Percentiles rank a stretch among this genome's conserved stretches.
These are phyloP conservation scores for Thymelicus lineola DNA, from an alignment of 2,888 invertebrate species.

Conservation along the genomic window DNA sequence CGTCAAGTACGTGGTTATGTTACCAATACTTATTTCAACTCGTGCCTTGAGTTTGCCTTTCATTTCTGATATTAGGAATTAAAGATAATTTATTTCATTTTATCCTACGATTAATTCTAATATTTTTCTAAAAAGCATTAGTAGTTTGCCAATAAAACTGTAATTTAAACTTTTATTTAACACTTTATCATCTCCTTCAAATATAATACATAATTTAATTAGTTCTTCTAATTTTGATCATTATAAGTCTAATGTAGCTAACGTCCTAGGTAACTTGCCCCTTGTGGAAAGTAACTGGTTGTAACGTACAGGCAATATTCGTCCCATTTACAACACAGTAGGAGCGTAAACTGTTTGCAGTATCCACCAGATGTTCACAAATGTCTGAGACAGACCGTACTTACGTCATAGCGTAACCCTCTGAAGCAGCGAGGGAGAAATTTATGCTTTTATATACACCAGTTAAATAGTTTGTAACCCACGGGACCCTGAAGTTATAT, in stretches of 20 bases:
- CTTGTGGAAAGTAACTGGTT: conserved; percentile 1
- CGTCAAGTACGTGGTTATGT: too few relatives aligned
- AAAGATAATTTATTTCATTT: too few relatives aligned
- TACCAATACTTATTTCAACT: too few relatives aligned
- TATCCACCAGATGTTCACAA: conserved; percentile 19
- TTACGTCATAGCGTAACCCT: conserved; percentile 40
- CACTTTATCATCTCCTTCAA: too few relatives aligned
- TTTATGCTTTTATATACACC: conserved; percentile 49
- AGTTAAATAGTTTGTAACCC: conserved; percentile 51
- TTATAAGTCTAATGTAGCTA: conserved; percentile 21
- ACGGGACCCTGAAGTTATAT: conserved; percentile 44
- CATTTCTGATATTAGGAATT: too few relatives aligned
- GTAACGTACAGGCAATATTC: conserved; percentile 23
- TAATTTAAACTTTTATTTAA: too few relatives aligned
- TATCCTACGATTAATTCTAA: too few relatives aligned
- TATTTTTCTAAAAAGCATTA: too few relatives aligned
- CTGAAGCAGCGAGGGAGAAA: conserved; percentile 41
- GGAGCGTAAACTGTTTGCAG: neutral
- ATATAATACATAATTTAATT: neutral
- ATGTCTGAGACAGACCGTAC: conserved; percentile 31
- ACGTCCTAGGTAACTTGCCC: conserved; percentile 8
- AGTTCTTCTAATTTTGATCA: conserved; percentile 12
- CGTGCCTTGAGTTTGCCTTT: too few relatives aligned
- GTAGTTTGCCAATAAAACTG: too few relatives aligned
- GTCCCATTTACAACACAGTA: conserved; percentile 11